Evolutionary conservation across 2,797 vertebrate genomes (phyloP).

Genomic region (Argyrosomus regius): DNA sequence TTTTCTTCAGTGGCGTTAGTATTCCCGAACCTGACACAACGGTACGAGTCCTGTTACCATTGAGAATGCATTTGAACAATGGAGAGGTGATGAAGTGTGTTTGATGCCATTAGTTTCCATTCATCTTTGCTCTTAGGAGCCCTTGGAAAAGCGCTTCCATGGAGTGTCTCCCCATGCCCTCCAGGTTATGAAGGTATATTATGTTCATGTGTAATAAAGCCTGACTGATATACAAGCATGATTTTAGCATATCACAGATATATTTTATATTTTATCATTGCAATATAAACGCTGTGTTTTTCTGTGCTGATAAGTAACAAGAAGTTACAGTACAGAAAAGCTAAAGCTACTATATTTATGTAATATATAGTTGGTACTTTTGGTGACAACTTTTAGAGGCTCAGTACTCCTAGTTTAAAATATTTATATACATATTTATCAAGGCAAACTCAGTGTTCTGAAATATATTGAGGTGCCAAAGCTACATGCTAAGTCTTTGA

Average conservation of each 20-base stretch:
- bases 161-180: conserved; percentile 80
- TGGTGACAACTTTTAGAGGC: no score
- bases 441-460: neutral
- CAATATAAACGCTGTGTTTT: neutral
- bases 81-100: neutral
- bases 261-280: neutral
- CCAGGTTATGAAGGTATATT: conserved; percentile 89
- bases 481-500: neutral
- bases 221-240: neutral
- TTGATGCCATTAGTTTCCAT: neutral
- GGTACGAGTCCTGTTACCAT: conserved; percentile 64
- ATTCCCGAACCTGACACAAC: conserved; percentile 91
- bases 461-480: neutral
- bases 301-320: neutral
- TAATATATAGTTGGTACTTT: no score
- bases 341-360: neutral
- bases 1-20: conserved; percentile 91
- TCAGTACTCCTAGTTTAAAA: neutral
- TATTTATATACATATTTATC: neutral
- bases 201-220: neutral
- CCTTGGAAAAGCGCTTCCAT: conserved; percentile 89
- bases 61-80: neutral
- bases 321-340: neutral
- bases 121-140: conserved; percentile 82
- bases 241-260: neutral